phyloP scores from a whole-genome alignment of 2,888 invertebrate genomes.

The Electrophaes corylata region DNA sequence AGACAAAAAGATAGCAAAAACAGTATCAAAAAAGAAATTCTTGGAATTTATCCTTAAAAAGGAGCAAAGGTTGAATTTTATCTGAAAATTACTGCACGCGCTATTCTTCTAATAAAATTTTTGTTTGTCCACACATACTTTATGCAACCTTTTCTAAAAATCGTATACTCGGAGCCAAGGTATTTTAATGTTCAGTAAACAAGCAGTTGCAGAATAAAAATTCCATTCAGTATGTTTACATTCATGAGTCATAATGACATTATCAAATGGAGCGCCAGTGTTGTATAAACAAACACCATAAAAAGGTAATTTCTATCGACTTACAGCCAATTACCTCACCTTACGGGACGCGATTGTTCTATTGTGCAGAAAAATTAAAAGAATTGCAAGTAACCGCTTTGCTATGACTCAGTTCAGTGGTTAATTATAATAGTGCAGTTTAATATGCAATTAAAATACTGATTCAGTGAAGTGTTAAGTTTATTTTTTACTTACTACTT shows the following conservation, averaged over 20 bases:
- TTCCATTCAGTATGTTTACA: background rate
- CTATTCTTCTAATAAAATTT: too few species aligned
- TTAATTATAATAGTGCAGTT: background rate
- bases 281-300: constrained; percentile 8
- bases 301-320: constrained; percentile 22
- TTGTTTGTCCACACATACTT: too few species aligned
- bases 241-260: constrained; percentile 16
- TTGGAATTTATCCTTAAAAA: too few species aligned
- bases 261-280: constrained; percentile 2
- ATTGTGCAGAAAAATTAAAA: constrained; percentile 23
- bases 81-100: too few species aligned
- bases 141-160: too few species aligned
- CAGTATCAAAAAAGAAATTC: too few species aligned
- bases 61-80: too few species aligned
- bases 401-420: constrained; percentile 19
- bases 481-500: background rate
- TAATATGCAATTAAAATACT: background rate
- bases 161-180: too few species aligned
- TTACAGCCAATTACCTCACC: constrained; percentile 30
- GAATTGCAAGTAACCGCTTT: constrained; percentile 9
- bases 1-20: too few species aligned
- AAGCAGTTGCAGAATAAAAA: background rate
- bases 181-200: background rate
- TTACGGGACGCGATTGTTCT: constrained; percentile 18
- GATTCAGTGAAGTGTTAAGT: background rate